A percentile compares a stretch with the other conserved stretches of the same genome.
Evolutionary conservation across 2,888 invertebrate genomes (phyloP).

Genomic region (Hydroisotoma schaefferi): DNA sequence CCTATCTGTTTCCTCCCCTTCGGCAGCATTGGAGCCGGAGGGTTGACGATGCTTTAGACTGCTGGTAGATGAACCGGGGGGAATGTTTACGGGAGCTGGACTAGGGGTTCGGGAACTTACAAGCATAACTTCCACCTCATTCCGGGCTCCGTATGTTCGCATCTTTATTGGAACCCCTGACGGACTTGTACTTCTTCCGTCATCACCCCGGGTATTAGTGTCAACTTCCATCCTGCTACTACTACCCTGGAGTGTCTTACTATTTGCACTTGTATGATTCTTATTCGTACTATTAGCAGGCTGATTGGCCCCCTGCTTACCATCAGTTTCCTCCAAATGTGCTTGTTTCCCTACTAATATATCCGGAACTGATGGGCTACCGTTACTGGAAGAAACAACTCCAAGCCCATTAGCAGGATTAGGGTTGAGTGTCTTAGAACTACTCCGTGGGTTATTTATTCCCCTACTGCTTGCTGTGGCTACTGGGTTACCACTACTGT

Average conservation of each 20-base stretch:
- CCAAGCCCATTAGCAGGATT: slow-evolving; percentile 10
- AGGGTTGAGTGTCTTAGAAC: background rate
- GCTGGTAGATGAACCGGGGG: slow-evolving; percentile 37
- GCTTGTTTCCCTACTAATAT: slow-evolving; percentile 9
- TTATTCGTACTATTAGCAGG: no score
- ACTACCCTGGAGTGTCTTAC: background rate
- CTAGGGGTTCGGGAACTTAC: slow-evolving; percentile 47
- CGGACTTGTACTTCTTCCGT: slow-evolving; percentile 25
- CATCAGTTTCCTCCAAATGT: background rate
- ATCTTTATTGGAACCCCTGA: slow-evolving; percentile 39
- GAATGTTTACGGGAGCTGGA: slow-evolving; percentile 32
- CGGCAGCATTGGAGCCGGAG: slow-evolving; percentile 13
- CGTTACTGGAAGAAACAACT: background rate
- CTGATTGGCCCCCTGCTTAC: background rate
- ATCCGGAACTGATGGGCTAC: background rate
- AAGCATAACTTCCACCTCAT: slow-evolving; percentile 47
- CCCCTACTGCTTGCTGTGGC: no score
- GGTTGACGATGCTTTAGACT: slow-evolving; percentile 12
- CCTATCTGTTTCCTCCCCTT: slow-evolving; percentile 1
- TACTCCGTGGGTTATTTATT: no score
- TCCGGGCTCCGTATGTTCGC: slow-evolving; percentile 43
- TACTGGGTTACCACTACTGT: no score
- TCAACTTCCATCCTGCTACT: slow-evolving; percentile 10
- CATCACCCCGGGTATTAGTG: slow-evolving; percentile 2
- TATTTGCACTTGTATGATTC: no score